These are phyloP conservation scores for Habrosyne pyritoides DNA, from an alignment of 2,888 invertebrate species.

Conservation along the genomic window DNA sequence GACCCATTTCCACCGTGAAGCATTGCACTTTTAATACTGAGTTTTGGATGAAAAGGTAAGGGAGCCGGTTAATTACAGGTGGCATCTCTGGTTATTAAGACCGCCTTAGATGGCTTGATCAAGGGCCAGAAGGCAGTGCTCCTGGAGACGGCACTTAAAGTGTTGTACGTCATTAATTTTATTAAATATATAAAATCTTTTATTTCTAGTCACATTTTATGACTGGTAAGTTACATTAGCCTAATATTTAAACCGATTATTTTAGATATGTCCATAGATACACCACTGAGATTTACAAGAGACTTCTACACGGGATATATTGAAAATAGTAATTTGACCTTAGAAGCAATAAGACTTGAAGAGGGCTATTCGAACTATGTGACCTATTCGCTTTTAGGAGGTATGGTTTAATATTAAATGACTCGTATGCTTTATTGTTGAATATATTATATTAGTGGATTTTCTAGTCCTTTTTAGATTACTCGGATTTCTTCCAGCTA, in stretches of 20 bases:
- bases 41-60: no score
- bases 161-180: no score
- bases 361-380: constrained; percentile 29
- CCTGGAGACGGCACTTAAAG: no score
- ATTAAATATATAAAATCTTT: no score
- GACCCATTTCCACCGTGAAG: no score
- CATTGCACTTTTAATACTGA: no score
- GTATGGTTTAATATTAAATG: constrained; percentile 22
- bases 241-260: constrained; percentile 4
- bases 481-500: constrained; percentile 36
- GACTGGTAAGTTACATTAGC: not conserved
- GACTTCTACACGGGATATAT: constrained; percentile 35
- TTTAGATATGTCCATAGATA: constrained; percentile 24
- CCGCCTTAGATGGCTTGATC: no score
- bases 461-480: constrained; percentile 39
- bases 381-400: constrained; percentile 32
- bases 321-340: constrained; percentile 22
- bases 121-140: no score
- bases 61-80: no score
- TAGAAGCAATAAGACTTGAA: constrained; percentile 28
- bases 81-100: no score
- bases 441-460: constrained; percentile 8
- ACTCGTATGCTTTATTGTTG: not conserved
- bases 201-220: not conserved
- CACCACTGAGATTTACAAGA: constrained; percentile 26